Conservation (phyloP, 1,140 invertebrate genomes). For the Oedothorax gibbosus region DNA sequence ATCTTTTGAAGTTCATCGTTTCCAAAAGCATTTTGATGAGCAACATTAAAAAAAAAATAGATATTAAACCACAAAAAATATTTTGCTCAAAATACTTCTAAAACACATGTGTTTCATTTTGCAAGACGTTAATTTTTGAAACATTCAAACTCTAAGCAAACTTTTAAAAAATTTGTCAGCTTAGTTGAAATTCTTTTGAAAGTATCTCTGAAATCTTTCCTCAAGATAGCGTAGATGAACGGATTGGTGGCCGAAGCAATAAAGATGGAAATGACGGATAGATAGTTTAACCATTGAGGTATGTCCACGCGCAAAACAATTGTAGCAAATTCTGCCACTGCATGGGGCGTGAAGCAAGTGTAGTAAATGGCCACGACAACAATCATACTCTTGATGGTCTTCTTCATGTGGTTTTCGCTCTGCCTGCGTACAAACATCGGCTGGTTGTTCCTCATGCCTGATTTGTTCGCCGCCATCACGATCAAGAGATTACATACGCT, state of each 20-base stretch:
- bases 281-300: constrained; percentile 11
- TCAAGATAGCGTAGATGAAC: constrained; percentile 59
- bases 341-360: constrained; percentile 26
- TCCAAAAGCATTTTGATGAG: too few species aligned
- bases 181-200: constrained; percentile 32
- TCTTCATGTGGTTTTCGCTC: constrained; percentile 4
- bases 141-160: too few species aligned
- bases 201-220: constrained; percentile 50
- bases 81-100: too few species aligned
- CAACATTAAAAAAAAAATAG: too few species aligned
- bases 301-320: constrained; percentile 1
- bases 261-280: constrained; percentile 17
- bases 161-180: too few species aligned
- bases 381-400: constrained; percentile 50
- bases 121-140: too few species aligned
- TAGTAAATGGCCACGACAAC: constrained; percentile 34
- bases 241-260: constrained; percentile 53
- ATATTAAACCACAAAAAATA: too few species aligned
- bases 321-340: not conserved
- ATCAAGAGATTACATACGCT: constrained; percentile 6
- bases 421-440: not conserved
- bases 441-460: not conserved
- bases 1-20: too few species aligned
- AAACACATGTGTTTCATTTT: too few species aligned
- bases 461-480: constrained; percentile 14